Evolutionary conservation across 2,113 vertebrate species (phyloP).

Genomic region (Lipotes vexillifer): DNA sequence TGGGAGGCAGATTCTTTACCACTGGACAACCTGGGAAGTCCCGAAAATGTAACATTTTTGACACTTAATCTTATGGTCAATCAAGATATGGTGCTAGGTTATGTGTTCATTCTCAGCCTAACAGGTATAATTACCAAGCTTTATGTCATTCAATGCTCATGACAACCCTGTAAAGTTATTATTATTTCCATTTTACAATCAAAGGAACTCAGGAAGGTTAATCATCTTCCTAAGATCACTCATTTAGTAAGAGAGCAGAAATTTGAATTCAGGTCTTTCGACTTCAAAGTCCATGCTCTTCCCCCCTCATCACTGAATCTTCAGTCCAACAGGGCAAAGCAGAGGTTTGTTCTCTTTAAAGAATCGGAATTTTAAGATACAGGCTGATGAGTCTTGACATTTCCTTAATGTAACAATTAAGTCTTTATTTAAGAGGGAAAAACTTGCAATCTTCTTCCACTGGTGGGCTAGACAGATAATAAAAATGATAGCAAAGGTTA

Average conservation of each 20-base stretch:
- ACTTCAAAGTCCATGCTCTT: conserved; percentile 44
- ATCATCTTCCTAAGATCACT: background rate
- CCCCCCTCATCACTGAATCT: background rate
- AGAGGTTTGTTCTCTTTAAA: conserved; percentile 59
- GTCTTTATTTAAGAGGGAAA: conserved; percentile 60
- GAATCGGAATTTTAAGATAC: conserved; percentile 59
- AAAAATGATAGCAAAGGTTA: conserved; percentile 65
- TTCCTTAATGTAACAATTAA: conserved; percentile 63
- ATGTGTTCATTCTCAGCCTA: background rate
- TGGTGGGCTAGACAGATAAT: conserved; percentile 55
- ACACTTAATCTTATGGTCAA: background rate
- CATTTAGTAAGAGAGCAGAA: background rate
- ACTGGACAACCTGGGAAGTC: too few relatives aligned
- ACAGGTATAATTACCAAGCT: background rate
- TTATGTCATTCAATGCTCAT: background rate
- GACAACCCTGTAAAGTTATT: background rate
- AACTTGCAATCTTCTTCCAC: conserved; percentile 47
- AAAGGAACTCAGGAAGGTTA: conserved; percentile 7
- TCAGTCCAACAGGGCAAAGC: background rate
- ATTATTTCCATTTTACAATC: conserved; percentile 7
- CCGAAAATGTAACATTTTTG: background rate
- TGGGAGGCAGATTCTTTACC: too few relatives aligned
- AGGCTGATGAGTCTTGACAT: conserved; percentile 60
- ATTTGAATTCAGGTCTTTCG: conserved; percentile 54
- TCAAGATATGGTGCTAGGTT: background rate